These are phyloP conservation scores for Rhizomys pruinosus DNA, from an alignment of 2,113 vertebrate species.

Conservation along the genomic window DNA sequence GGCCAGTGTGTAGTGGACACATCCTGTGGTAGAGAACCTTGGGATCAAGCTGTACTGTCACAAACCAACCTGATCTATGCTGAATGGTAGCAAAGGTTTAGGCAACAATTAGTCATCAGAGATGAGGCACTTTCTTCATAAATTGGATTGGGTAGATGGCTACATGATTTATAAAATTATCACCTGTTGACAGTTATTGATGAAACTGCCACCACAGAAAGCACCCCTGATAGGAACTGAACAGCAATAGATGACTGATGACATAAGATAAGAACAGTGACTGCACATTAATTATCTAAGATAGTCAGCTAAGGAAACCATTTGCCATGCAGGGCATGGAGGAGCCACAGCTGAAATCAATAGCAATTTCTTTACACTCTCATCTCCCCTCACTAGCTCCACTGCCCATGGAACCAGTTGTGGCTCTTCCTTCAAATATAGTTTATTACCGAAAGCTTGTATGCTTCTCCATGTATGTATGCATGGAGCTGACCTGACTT, in stretches of 20 bases:
- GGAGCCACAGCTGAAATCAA: constrained; percentile 90
- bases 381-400: constrained; percentile 88
- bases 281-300: constrained; percentile 94
- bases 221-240: constrained; percentile 90
- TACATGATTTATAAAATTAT: constrained; percentile 89
- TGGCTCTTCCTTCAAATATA: constrained; percentile 77
- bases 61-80: not conserved
- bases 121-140: constrained; percentile 68
- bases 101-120: constrained; percentile 64
- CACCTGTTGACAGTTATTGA: constrained; percentile 84
- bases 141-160: constrained; percentile 82
- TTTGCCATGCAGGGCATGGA: constrained; percentile 92
- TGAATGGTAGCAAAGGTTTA: not conserved
- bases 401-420: constrained; percentile 81
- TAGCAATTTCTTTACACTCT: constrained; percentile 90
- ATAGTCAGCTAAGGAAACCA: constrained; percentile 90
- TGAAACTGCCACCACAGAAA: constrained; percentile 84
- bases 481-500: not conserved
- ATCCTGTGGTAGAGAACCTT: not conserved
- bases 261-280: constrained; percentile 89
- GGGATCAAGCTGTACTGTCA: not conserved
- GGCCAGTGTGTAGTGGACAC: constrained; percentile 47
- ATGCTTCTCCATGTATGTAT: accelerated
- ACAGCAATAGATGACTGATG: constrained; percentile 90
- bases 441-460: constrained; percentile 57